Percentiles rank a stretch among this genome's conserved stretches.
Evolutionary conservation across 2,888 invertebrate species (phyloP).

Genomic region (Anoncus sp.): DNA sequence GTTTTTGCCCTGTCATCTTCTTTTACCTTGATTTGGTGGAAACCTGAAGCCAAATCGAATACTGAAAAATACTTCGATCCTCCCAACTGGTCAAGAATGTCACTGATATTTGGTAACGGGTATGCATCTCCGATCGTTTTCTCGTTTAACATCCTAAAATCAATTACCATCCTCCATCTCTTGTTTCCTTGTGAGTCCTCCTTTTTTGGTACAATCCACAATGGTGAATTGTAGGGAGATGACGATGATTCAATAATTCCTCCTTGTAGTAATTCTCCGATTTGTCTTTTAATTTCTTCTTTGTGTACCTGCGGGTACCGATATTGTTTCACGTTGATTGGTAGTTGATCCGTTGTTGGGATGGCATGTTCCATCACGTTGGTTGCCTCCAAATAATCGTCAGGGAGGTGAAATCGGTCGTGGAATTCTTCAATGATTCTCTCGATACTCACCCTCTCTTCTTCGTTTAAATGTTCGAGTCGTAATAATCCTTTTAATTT

Average conservation of each 20-base stretch:
- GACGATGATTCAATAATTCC: background rate
- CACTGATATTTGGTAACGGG: conserved; percentile 27
- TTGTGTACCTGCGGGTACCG: conserved; percentile 31
- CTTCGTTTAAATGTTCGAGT: conserved; percentile 4
- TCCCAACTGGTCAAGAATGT: conserved; percentile 36
- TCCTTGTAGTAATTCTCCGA: background rate
- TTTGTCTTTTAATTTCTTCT: too few species aligned
- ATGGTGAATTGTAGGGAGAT: conserved; percentile 19
- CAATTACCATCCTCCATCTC: conserved; percentile 25
- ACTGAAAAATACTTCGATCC: conserved; percentile 27
- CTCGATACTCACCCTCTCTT: conserved; percentile 4
- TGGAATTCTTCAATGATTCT: background rate
- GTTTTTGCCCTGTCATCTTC: conserved; percentile 3
- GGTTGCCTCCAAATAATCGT: background rate
- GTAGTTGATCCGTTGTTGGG: conserved; percentile 23
- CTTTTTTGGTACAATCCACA: conserved; percentile 26
- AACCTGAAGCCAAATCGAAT: conserved; percentile 18
- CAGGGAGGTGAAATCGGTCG: conserved; percentile 16
- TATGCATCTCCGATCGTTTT: conserved; percentile 33
- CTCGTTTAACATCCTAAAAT: conserved; percentile 9
- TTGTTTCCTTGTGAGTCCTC: conserved; percentile 19
- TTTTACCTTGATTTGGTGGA: conserved; percentile 39
- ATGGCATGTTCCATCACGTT: conserved; percentile 23
- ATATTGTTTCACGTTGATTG: conserved; percentile 30
- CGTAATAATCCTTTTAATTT: conserved; percentile 4